These are phyloP conservation scores for Pseudomyrmex concolor DNA, from an alignment of 1,140 invertebrate genomes.

Conservation along the genomic window DNA sequence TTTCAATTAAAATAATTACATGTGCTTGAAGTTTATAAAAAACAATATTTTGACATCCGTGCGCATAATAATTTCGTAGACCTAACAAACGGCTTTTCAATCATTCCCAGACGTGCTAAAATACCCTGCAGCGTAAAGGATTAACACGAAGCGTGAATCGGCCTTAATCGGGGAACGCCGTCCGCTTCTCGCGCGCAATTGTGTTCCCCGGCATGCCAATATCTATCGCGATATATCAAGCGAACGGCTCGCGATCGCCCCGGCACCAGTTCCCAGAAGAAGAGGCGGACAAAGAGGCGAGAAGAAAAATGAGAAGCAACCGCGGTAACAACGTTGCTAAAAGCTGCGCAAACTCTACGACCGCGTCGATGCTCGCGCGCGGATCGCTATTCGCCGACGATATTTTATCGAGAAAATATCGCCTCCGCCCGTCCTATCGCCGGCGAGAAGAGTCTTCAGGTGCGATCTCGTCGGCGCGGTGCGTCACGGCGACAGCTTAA, in stretches of 20 bases:
- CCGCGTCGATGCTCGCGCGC: conserved; percentile 21
- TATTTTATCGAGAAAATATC: conserved; percentile 68
- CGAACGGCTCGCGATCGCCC: conserved; percentile 45
- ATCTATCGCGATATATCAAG: conserved; percentile 66
- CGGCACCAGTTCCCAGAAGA: conserved; percentile 57
- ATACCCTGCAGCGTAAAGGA: background rate
- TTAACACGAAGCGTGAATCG: conserved; percentile 46
- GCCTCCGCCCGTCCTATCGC: conserved; percentile 27
- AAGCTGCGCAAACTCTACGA: conserved; percentile 59
- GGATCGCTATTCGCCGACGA: conserved; percentile 49
- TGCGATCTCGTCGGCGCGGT: conserved; percentile 52
- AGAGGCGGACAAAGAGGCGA: conserved; percentile 57
- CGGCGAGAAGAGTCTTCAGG: conserved; percentile 35
- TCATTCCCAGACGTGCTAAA: background rate
- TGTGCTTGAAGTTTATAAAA: background rate
- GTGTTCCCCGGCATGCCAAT: conserved; percentile 56
- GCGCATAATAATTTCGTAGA: background rate
- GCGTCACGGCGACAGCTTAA: conserved; percentile 69
- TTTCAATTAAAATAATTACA: background rate
- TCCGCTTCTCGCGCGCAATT: conserved; percentile 33
- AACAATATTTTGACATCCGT: background rate
- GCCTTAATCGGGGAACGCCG: conserved; percentile 46
- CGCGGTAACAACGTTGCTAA: conserved; percentile 59
- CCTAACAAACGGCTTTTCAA: background rate
- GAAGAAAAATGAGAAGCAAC: conserved; percentile 63